Conservation (phyloP, 2,797 vertebrate genomes). For the Perodicticus potto region DNA sequence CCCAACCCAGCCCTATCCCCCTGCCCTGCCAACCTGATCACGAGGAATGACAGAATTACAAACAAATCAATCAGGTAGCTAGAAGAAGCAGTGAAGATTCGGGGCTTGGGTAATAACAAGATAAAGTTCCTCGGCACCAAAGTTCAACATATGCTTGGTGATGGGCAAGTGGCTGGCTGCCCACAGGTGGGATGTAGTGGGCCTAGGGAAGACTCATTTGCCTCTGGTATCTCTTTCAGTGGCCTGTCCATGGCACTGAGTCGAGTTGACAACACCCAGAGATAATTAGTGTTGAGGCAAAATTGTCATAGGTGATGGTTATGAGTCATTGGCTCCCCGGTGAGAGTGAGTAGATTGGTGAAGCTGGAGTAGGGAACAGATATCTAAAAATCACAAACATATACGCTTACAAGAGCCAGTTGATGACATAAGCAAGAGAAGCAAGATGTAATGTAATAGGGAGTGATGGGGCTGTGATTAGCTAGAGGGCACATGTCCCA, state of each 20-base stretch:
- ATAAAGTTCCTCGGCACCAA: not conserved
- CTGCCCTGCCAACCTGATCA: not conserved
- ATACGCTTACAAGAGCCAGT: not conserved
- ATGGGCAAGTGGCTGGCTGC: not conserved
- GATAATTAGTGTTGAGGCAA: not conserved
- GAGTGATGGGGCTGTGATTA: not conserved
- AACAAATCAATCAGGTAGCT: slow-evolving; percentile 60
- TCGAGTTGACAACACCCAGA: accelerated
- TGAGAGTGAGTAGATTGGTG: not conserved
- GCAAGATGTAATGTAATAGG: not conserved
- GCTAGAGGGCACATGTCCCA: not conserved
- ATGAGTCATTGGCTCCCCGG: not conserved
- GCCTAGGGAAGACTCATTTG: accelerated
- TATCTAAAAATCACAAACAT: not conserved
- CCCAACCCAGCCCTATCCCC: not conserved
- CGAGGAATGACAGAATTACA: slow-evolving; percentile 64
- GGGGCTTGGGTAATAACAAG: not conserved
- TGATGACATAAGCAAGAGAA: not conserved
- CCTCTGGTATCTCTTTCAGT: accelerated
- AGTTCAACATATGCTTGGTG: not conserved
- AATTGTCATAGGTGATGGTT: not conserved
- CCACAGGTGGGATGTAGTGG: not conserved
- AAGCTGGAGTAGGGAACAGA: not conserved
- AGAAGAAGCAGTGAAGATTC: not conserved
- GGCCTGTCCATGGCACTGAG: slow-evolving; percentile 59